These are phyloP conservation scores for Drosophila ezoana DNA, from an alignment of 2,888 invertebrate species.

Conservation along the genomic window DNA sequence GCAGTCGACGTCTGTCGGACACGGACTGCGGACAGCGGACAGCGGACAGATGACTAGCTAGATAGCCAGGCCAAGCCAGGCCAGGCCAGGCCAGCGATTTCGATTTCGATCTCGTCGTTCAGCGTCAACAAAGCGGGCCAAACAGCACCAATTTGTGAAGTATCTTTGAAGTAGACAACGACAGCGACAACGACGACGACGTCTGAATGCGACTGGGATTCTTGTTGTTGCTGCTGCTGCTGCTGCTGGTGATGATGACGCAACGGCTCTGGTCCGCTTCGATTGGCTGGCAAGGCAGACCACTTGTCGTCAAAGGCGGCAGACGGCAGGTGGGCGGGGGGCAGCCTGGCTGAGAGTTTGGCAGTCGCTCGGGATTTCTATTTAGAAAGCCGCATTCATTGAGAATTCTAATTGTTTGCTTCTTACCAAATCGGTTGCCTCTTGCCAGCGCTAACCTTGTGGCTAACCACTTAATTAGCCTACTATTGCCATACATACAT, in stretches of 20 bases:
- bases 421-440: slow-evolving; percentile 27
- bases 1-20: slow-evolving; percentile 22
- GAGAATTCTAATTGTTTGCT: slow-evolving; percentile 34
- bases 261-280: slow-evolving; percentile 36
- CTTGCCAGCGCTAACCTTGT: slow-evolving; percentile 39
- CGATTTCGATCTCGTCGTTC: slow-evolving; percentile 55
- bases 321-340: slow-evolving; percentile 8
- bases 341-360: slow-evolving; percentile 17
- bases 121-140: slow-evolving; percentile 72
- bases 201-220: slow-evolving; percentile 50
- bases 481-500: slow-evolving; percentile 3
- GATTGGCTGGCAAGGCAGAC: slow-evolving; percentile 69
- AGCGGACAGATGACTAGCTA: slow-evolving; percentile 29
- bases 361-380: slow-evolving; percentile 41
- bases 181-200: slow-evolving; percentile 29
- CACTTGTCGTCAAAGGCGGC: slow-evolving; percentile 72
- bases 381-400: slow-evolving; percentile 58
- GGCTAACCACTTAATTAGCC: slow-evolving; percentile 64
- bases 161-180: slow-evolving; percentile 69
- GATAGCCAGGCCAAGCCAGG: slow-evolving; percentile 37
- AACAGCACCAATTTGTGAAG: slow-evolving; percentile 77
- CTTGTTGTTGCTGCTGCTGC: slow-evolving; percentile 49
- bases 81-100: slow-evolving; percentile 29
- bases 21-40: slow-evolving; percentile 20
- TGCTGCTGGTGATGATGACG: slow-evolving; percentile 41